Base-by-base conservation (phyloP, 2,888 invertebrate genomes). In the Drosophila lutescens region DNA sequence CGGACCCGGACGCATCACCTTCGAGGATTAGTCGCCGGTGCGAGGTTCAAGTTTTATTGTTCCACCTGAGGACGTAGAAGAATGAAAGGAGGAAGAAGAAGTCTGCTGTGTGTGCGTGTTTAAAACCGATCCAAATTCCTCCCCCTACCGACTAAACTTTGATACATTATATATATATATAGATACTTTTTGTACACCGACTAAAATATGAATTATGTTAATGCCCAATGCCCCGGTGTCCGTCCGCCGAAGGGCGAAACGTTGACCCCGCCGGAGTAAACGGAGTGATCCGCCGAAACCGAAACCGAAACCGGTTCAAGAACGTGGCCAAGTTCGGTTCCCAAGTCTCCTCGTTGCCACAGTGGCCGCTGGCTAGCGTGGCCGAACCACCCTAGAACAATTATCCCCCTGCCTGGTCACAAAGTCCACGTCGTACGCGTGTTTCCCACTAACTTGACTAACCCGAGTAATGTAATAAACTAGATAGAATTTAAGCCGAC, bases 1-100 rank as follows among this genome's bases (percentile, higher is more conserved):
- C 90, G 98, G 97, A 4, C 95, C 96, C 0, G 96, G 97, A 1
- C 94, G 98, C 89, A 96, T 98, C 93, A 97, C 96, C n/a, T 98
- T 98, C 91, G 97, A 96, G 86, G 97, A 97, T 90, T 96, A 91
- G 47, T 26, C 47, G 20, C 20, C 20, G 20, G 20, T 20, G 20
- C 38, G 74, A 79, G 76, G 76, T 76, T 90, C 89, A 89, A 90
- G 89, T 90, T 90, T 86, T 89, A 90, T 89, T 90, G 90, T 79
- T 78, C 76, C 79, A 75, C 70, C 76, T 62, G 32, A 57, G 36
- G 34, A 12, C 4, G 34, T 13, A 26, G 26, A 26, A 26, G 46
- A n/a, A n/a, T n/a, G n/a, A n/a, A n/a, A n/a, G n/a, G n/a, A n/a
- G 36, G 34, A 12, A 13, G 34, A 34, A 26, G 26, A 26, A 26